Percentiles rank a stretch among this genome's conserved stretches.
Conservation (phyloP, 35 echinoderm and acorn worm genomes). For the Stichopus chloronotus region DNA sequence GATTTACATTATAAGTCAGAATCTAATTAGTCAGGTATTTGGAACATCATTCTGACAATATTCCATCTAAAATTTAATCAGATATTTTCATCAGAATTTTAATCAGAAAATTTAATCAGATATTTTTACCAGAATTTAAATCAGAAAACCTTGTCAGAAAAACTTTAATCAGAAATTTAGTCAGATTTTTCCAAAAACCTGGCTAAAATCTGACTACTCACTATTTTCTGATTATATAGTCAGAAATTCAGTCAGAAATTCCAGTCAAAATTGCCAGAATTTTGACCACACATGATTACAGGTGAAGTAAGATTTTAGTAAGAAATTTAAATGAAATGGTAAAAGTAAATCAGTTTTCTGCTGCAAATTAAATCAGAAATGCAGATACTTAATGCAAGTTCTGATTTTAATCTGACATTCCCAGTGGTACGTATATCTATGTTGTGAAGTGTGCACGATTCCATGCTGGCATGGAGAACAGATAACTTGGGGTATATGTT, state of each 20-base stretch:
- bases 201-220: neutral
- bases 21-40: slow-evolving; percentile 20
- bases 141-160: slow-evolving; percentile 5
- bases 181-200: slow-evolving; percentile 25
- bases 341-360: neutral
- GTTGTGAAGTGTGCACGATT: too few relatives aligned
- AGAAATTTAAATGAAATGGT: neutral
- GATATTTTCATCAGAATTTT: slow-evolving; percentile 29
- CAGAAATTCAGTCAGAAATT: slow-evolving; percentile 17
- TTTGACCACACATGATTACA: neutral
- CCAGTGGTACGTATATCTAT: too few relatives aligned
- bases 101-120: neutral
- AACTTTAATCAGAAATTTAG: neutral
- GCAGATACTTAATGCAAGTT: slow-evolving; percentile 5
- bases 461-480: too few relatives aligned
- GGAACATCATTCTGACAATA: slow-evolving; percentile 27
- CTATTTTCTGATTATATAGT: slow-evolving; percentile 13
- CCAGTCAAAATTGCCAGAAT: neutral
- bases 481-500: too few relatives aligned
- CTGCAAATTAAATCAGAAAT: slow-evolving; percentile 8
- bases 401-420: too few relatives aligned
- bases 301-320: neutral
- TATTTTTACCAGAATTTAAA: slow-evolving; percentile 1
- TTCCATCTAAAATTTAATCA: neutral
- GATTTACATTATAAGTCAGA: neutral